Evolutionary conservation across 2,113 vertebrate genomes (phyloP), one percentile per base, ranked within the genome.

Genomic region (Toxotes jaculatrix): DNA sequence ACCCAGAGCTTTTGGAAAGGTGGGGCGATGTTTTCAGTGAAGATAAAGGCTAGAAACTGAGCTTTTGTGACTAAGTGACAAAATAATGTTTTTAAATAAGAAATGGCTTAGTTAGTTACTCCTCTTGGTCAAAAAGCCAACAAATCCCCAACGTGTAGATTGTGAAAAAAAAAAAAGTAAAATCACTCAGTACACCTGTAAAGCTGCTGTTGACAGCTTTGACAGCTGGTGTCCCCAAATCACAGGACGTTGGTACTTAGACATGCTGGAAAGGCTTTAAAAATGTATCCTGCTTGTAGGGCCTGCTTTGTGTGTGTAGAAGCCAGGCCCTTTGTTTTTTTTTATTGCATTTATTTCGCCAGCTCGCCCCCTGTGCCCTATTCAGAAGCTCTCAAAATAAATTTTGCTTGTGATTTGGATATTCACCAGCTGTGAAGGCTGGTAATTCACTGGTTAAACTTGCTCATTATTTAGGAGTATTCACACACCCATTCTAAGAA

Each of bases 401-500:
- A 59, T 21, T 61, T 68, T 68, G 23, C 27, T 53, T 56, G 2
- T 10, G 4, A 14, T 70, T 81, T 64, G 32, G 16, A 49, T 51
- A 49, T 21, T 40, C 31, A 31, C 27, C n/a, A 21, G 13, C 49
- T 53, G 32, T 36, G 62, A 61, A 31, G 16, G 62, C 21, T 40
- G 43, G 45, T 45, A 31, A 62, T 3, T 16, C 31, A 49, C 11
- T 19, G 23, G 57, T 65, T 71, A 34, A 57, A 80, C 53, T 32
- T 34, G 21, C 8, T 36, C 40, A 56, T 68, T 8, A 42, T 53
- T 71, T 12, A 51, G 47, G n/a, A 64, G 14, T n/a, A 45, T 63
- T 87, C 76, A 38, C 76, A 77, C 83, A 56, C 69, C 79, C 60
- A 42, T 38, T 19, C 42, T 34, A 71, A 45, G 55, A 61, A 45